Evolutionary conservation across 2,888 invertebrate species (phyloP).

Genomic region (Helicoverpa assulta): DNA sequence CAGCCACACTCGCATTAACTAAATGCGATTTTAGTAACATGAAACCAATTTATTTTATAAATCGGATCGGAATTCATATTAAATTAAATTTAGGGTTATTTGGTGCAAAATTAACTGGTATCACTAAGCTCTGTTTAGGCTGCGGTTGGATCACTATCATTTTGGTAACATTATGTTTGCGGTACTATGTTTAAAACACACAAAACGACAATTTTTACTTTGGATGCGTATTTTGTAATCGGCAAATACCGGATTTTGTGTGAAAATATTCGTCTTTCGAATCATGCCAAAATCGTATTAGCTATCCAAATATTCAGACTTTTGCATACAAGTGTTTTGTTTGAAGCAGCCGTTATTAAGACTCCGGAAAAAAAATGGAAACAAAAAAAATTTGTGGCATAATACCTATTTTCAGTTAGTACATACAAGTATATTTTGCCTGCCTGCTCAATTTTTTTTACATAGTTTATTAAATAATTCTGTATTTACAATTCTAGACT

Average conservation of each 20-base stretch:
- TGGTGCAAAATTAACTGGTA: slow-evolving; percentile 44
- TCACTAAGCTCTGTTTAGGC: slow-evolving; percentile 28
- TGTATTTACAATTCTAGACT: not conserved
- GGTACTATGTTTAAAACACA: not conserved
- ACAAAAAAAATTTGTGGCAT: too few relatives aligned
- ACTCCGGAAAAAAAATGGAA: too few relatives aligned
- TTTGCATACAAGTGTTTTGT: not conserved
- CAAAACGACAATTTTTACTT: not conserved
- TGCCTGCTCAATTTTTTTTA: too few relatives aligned
- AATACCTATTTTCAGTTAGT: not conserved
- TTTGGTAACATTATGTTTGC: slow-evolving; percentile 7
- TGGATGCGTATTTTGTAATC: too few relatives aligned
- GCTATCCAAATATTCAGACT: too few relatives aligned
- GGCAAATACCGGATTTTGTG: too few relatives aligned
- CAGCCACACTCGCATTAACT: slow-evolving; percentile 32
- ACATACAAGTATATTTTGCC: too few relatives aligned
- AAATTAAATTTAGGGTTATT: slow-evolving; percentile 47
- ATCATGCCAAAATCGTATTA: too few relatives aligned
- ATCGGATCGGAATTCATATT: slow-evolving; percentile 40
- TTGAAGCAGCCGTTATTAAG: not conserved
- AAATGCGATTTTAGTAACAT: slow-evolving; percentile 46
- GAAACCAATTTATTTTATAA: slow-evolving; percentile 43
- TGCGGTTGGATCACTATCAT: slow-evolving; percentile 4
- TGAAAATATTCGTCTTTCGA: too few relatives aligned
- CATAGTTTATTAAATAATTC: too few relatives aligned